Conservation (phyloP, 2,888 invertebrate species). For the Calameuta pallipes region DNA sequence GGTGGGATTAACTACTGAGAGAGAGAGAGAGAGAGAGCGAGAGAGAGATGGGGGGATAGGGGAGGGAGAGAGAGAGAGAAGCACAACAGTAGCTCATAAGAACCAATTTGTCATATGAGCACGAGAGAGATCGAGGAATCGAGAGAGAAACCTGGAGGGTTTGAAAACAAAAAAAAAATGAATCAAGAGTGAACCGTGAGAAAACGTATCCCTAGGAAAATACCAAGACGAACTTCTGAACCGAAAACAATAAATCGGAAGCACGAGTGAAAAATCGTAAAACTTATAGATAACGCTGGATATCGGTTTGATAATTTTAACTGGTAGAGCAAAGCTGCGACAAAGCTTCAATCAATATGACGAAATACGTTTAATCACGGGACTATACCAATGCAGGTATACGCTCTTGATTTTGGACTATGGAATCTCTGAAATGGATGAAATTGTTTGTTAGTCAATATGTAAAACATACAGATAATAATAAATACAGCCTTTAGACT, state of each 20-base stretch:
- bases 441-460: background rate
- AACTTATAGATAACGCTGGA: background rate
- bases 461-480: constrained; percentile 16
- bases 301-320: background rate
- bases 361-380: background rate
- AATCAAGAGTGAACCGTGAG: background rate
- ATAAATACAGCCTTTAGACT: constrained; percentile 36
- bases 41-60: too few species aligned
- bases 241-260: background rate
- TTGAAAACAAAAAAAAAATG: background rate
- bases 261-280: too few species aligned
- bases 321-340: background rate
- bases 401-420: background rate
- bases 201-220: background rate
- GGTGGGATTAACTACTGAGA: background rate
- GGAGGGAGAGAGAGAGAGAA: too few species aligned
- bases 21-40: too few species aligned
- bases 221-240: background rate
- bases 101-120: too few species aligned
- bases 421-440: background rate
- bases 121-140: background rate
- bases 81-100: too few species aligned
- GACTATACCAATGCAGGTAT: background rate
- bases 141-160: background rate
- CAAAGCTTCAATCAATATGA: background rate